A percentile compares a stretch with the other conserved stretches of the same genome.
phyloP scores from a whole-genome alignment of 2,113 vertebrate genomes.

The Suricata suricatta region DNA sequence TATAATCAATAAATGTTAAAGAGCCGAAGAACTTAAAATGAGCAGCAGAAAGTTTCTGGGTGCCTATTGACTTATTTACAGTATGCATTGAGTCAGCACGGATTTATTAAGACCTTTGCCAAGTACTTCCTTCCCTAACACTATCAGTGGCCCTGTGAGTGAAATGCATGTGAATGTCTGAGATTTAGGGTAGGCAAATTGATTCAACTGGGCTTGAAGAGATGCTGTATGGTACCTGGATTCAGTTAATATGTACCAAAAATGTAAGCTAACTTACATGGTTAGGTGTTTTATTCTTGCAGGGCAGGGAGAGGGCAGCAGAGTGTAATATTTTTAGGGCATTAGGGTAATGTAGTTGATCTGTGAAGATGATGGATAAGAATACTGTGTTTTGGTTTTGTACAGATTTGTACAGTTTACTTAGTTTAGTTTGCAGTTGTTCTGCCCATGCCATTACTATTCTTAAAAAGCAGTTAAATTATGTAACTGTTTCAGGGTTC shows the following conservation, averaged over 20 bases:
- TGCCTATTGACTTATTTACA: background rate
- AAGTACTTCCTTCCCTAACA: background rate
- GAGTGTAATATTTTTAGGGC: background rate
- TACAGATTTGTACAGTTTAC: background rate
- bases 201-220: background rate
- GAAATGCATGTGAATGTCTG: background rate
- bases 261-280: background rate
- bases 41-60: background rate
- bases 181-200: background rate
- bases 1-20: conserved; percentile 23
- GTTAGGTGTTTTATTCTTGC: conserved; percentile 3
- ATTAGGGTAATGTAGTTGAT: background rate
- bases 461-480: background rate
- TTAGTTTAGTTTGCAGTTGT: conserved; percentile 5
- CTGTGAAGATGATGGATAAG: background rate
- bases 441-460: background rate
- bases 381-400: background rate
- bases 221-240: background rate
- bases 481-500: background rate
- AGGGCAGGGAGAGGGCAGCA: too few species aligned
- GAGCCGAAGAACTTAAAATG: conserved; percentile 24
- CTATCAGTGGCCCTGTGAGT: background rate
- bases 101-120: background rate
- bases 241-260: background rate
- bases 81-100: background rate